phyloP scores from a whole-genome alignment of 2,797 vertebrate genomes.

The Gobio occitaniae region DNA sequence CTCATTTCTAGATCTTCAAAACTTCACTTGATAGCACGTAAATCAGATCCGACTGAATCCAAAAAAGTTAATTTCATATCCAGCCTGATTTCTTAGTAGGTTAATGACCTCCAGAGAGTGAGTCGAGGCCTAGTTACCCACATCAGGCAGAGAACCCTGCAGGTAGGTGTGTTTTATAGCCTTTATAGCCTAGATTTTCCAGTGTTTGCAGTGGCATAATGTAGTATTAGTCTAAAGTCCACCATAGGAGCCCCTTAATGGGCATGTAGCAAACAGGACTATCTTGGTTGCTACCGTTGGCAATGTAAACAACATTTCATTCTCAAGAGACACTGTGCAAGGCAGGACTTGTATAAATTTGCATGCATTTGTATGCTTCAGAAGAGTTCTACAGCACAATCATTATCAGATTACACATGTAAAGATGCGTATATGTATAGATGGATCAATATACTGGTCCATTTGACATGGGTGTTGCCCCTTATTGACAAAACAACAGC shows the following conservation, averaged over 20 bases:
- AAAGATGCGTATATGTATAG: neutral
- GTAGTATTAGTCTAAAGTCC: conserved; percentile 37
- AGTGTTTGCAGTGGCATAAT: conserved; percentile 37
- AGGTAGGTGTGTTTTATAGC: conserved; percentile 23
- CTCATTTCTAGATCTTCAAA: neutral
- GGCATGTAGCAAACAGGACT: conserved; percentile 11
- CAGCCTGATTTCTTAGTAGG: conserved; percentile 29
- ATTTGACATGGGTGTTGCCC: conserved; percentile 40
- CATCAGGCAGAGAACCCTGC: neutral
- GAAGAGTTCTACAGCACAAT: neutral
- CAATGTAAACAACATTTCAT: conserved; percentile 38
- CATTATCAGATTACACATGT: neutral
- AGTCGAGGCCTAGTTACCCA: neutral
- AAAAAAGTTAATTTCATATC: conserved; percentile 13
- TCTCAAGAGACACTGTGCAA: conserved; percentile 3
- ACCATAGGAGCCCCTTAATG: conserved; percentile 8
- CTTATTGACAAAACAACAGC: conserved; percentile 31
- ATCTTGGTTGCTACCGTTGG: conserved; percentile 20
- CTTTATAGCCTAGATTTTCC: conserved; percentile 6
- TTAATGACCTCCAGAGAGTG: conserved; percentile 27
- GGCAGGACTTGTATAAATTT: conserved; percentile 29
- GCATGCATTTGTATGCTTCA: conserved; percentile 43
- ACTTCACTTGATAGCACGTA: neutral
- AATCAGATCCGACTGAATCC: neutral
- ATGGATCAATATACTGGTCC: neutral